phyloP scores from a whole-genome alignment of 1,140 invertebrate genomes.

The Heliconius hermathena region DNA sequence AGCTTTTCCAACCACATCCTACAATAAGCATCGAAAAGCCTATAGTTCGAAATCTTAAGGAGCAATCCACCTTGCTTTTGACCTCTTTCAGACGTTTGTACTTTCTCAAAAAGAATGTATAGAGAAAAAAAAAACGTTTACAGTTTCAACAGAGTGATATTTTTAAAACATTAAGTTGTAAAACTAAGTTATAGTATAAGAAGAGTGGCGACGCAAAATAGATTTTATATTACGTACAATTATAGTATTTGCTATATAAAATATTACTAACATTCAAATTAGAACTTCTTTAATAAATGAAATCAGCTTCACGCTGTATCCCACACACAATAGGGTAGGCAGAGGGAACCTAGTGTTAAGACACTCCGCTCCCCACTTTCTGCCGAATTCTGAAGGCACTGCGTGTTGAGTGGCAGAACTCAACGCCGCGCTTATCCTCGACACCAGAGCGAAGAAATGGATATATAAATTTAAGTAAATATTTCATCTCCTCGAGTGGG shows the following conservation, averaged over 20 bases:
- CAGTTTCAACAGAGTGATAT: background rate
- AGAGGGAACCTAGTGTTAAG: no score
- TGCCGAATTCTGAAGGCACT: no score
- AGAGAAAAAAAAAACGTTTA: background rate
- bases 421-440: no score
- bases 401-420: no score
- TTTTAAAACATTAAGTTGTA: background rate
- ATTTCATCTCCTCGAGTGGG: no score
- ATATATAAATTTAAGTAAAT: no score
- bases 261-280: background rate
- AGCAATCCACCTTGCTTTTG: conserved; percentile 27
- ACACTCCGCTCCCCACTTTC: no score
- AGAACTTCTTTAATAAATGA: background rate
- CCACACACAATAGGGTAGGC: no score
- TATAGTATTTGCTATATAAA: background rate
- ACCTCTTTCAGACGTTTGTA: conserved; percentile 11
- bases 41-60: conserved; percentile 30
- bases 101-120: background rate
- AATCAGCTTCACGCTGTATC: no score
- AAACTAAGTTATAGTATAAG: background rate
- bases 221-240: background rate
- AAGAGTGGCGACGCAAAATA: background rate
- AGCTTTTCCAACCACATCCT: conserved; percentile 25
- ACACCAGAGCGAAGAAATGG: no score
- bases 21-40: conserved; percentile 30